Percentiles rank a stretch among this genome's conserved stretches.
Conservation (phyloP, 2,888 invertebrate species). For the Amphiduros pacificus region DNA sequence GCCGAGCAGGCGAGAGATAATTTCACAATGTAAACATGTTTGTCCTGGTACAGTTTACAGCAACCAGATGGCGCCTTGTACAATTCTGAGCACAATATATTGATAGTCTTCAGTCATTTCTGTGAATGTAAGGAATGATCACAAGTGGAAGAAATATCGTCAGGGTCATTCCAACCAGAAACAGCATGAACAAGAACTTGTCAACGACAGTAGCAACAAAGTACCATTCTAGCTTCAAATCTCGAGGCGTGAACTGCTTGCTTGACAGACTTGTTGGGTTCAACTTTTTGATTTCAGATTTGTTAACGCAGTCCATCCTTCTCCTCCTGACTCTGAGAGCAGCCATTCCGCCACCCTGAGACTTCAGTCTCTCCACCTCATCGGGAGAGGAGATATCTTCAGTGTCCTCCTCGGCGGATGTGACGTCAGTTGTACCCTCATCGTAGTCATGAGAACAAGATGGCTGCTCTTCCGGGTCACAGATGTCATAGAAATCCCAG, state of each 20-base stretch:
- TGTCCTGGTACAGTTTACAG: not conserved
- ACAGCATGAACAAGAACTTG: slow-evolving; percentile 29
- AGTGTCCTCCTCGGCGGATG: slow-evolving; percentile 1
- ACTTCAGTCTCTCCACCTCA: not conserved
- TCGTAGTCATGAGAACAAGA: not conserved
- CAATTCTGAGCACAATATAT: no score
- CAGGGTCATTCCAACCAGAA: slow-evolving; percentile 22
- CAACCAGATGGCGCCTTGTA: no score
- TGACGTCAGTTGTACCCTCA: not conserved
- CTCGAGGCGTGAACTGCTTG: slow-evolving; percentile 2
- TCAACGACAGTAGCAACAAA: slow-evolving; percentile 32
- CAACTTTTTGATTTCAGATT: no score
- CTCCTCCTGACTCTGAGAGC: not conserved
- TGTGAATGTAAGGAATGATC: slow-evolving; percentile 24
- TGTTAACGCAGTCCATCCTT: not conserved
- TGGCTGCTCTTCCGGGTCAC: slow-evolving; percentile 4
- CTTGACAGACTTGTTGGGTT: not conserved
- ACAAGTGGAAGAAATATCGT: slow-evolving; percentile 24
- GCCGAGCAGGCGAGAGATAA: not conserved
- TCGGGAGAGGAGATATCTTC: not conserved
- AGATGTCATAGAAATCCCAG: slow-evolving; percentile 25
- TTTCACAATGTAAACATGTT: not conserved
- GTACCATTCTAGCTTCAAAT: slow-evolving; percentile 30
- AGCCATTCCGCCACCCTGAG: not conserved
- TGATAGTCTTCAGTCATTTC: slow-evolving; percentile 2